phyloP scores from a whole-genome alignment of 2,113 vertebrate species.

The Chaetodon trifascialis region DNA sequence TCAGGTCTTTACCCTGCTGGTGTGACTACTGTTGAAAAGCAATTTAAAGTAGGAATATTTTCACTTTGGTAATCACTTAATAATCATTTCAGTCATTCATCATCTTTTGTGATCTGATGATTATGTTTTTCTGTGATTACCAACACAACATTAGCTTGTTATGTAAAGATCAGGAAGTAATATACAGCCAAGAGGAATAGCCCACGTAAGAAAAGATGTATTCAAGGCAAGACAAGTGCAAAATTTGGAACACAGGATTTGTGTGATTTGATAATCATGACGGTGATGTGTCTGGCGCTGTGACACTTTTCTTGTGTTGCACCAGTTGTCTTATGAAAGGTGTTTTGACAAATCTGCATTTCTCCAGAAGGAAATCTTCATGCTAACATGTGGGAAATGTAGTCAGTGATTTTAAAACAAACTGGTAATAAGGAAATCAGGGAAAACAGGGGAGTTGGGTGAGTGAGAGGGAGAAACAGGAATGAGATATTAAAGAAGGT shows the following conservation, averaged over 20 bases:
- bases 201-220: too few species aligned
- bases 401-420: neutral
- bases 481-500: conserved; percentile 7
- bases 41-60: neutral
- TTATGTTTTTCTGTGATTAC: neutral
- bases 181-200: too few species aligned
- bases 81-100: neutral
- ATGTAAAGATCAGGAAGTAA: too few species aligned
- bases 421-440: neutral
- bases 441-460: too few species aligned
- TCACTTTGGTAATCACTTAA: neutral
- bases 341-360: neutral
- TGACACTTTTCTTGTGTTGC: neutral
- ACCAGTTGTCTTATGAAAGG: neutral
- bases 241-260: neutral
- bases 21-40: neutral
- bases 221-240: too few species aligned
- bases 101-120: neutral
- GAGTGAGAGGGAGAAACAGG: neutral
- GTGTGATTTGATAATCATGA: neutral
- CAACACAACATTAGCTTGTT: too few species aligned
- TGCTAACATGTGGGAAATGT: neutral
- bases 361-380: too few species aligned
- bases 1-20: neutral
- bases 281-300: neutral